These are phyloP conservation scores for Morus bassanus DNA, from an alignment of 2,797 vertebrate genomes.

Conservation along the genomic window DNA sequence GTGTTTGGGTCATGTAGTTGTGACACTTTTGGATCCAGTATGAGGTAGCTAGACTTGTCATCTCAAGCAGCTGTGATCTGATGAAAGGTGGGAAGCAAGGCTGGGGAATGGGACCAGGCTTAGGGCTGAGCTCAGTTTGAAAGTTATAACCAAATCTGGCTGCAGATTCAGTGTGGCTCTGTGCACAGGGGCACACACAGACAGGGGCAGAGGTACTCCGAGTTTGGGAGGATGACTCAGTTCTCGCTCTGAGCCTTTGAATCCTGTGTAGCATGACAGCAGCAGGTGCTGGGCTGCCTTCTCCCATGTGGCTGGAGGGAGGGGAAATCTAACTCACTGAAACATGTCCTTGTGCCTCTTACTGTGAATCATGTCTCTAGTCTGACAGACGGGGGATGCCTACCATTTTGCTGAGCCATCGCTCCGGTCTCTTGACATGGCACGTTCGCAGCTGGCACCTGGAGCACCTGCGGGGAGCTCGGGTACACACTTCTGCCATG, in stretches of 20 bases:
- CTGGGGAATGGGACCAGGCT: not conserved
- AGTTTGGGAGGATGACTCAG: conserved; percentile 40
- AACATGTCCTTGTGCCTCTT: not conserved
- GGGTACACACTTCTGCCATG: rapidly evolving
- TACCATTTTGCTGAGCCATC: not conserved
- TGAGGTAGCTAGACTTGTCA: not conserved
- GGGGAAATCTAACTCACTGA: conserved; percentile 31
- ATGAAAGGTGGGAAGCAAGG: not conserved
- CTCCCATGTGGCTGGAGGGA: conserved; percentile 31
- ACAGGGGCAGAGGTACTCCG: not conserved
- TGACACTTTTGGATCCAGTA: not conserved
- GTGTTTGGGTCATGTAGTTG: not conserved
- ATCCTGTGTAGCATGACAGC: not conserved
- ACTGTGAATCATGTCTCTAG: not conserved
- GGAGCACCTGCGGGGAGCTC: rapidly evolving
- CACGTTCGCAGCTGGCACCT: rapidly evolving
- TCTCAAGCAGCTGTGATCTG: not conserved
- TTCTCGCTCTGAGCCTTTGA: conserved; percentile 43
- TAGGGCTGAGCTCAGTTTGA: conserved; percentile 36
- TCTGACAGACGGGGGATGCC: rapidly evolving
- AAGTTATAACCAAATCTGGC: conserved; percentile 36
- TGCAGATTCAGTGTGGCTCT: not conserved
- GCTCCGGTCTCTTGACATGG: rapidly evolving
- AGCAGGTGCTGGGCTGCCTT: conserved; percentile 32
- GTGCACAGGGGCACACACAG: not conserved